A percentile compares a stretch with the other conserved stretches of the same genome.
Conservation (phyloP, 1,140 invertebrate genomes). For the Hycleus cichorii region DNA sequence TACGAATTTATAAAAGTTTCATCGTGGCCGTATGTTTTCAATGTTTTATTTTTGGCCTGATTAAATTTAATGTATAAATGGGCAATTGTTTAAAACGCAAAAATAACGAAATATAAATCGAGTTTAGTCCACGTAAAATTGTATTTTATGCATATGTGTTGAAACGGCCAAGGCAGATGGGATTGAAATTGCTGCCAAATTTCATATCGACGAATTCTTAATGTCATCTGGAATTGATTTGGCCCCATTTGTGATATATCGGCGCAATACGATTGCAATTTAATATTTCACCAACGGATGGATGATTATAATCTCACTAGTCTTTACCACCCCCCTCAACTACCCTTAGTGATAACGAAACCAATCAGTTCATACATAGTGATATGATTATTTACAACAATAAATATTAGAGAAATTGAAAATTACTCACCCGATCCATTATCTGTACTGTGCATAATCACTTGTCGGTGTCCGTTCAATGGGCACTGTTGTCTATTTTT, state of each 20-base stretch:
- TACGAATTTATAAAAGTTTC: slow-evolving; percentile 30
- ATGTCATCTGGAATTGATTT: slow-evolving; percentile 8
- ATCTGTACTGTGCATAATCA: slow-evolving; percentile 40
- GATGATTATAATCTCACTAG: not conserved
- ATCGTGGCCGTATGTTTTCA: slow-evolving; percentile 22
- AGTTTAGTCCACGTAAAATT: too few species aligned
- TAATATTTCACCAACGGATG: slow-evolving; percentile 11
- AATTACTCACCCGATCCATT: slow-evolving; percentile 37
- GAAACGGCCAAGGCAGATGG: slow-evolving; percentile 10
- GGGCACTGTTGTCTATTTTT: not conserved
- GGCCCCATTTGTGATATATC: not conserved
- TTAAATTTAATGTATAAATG: too few species aligned
- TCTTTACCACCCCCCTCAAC: not conserved
- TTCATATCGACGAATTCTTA: slow-evolving; percentile 16
- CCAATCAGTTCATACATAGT: too few species aligned
- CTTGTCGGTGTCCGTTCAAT: slow-evolving; percentile 8
- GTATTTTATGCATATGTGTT: not conserved
- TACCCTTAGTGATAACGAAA: too few species aligned
- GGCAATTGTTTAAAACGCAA: too few species aligned
- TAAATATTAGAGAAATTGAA: too few species aligned
- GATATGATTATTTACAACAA: too few species aligned
- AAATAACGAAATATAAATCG: too few species aligned
- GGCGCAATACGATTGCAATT: too few species aligned
- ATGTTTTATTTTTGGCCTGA: slow-evolving; percentile 1
- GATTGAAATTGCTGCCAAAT: slow-evolving; percentile 19